A percentile compares a stretch with the other conserved stretches of the same genome.
Conservation (phyloP, 2,113 vertebrate genomes). For the Ictalurus furcatus region DNA sequence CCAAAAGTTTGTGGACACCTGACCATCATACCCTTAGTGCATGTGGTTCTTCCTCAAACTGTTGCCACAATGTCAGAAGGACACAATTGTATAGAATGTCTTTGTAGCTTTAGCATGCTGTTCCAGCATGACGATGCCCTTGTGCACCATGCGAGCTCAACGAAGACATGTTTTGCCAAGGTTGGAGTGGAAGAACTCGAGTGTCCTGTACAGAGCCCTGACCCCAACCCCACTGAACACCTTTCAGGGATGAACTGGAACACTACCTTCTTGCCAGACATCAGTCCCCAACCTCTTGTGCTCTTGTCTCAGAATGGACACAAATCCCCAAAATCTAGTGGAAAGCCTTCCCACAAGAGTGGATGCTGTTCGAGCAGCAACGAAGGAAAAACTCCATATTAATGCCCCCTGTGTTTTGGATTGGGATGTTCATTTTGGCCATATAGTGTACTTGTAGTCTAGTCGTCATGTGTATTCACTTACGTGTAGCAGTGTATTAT, state of each 20-base stretch:
- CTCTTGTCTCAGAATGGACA: neutral
- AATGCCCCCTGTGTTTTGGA: neutral
- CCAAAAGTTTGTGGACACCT: neutral
- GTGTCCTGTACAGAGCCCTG: too few relatives aligned
- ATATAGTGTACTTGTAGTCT: neutral
- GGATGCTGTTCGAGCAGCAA: too few relatives aligned
- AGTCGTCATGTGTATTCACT: neutral
- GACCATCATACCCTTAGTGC: neutral
- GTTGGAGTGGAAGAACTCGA: too few relatives aligned
- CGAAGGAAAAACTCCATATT: neutral
- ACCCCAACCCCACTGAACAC: too few relatives aligned
- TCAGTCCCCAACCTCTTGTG: neutral
- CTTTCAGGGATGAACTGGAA: too few relatives aligned
- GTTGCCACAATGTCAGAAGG: neutral
- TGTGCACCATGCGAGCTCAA: neutral
- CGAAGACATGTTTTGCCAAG: too few relatives aligned
- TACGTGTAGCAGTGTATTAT: neutral
- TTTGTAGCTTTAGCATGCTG: neutral
- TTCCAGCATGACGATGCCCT: neutral
- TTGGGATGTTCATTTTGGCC: neutral
- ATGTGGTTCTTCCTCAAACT: neutral
- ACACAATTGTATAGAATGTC: neutral
- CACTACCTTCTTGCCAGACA: neutral
- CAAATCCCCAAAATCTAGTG: neutral
- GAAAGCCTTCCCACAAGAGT: neutral